Evolutionary conservation across 1,140 invertebrate species (phyloP).

Genomic region (Ceratina japonica): DNA sequence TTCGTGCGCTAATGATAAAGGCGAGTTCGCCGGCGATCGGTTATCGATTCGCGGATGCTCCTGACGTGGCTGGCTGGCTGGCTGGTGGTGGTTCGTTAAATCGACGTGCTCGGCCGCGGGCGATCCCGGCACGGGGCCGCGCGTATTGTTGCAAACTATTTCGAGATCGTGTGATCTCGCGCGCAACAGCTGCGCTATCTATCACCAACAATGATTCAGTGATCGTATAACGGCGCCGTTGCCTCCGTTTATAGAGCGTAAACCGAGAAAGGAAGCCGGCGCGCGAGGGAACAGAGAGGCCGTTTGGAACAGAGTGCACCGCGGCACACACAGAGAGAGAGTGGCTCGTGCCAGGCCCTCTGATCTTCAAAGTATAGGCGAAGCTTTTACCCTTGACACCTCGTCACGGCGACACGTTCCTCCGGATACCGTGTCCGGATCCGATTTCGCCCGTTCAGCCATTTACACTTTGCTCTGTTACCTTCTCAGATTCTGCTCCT

Average conservation of each 20-base stretch:
- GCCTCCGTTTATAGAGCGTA: conserved; percentile 71
- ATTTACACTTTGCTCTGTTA: neutral
- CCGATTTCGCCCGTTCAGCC: conserved; percentile 33
- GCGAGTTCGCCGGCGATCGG: neutral
- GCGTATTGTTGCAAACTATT: conserved; percentile 75
- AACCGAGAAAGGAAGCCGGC: conserved; percentile 58
- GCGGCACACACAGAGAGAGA: conserved; percentile 38
- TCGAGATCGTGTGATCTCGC: conserved; percentile 75
- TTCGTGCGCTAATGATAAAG: conserved; percentile 49
- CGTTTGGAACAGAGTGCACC: conserved; percentile 1
- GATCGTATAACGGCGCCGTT: conserved; percentile 68
- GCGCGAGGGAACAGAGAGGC: neutral
- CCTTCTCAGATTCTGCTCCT: too few species aligned
- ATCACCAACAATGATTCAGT: conserved; percentile 78
- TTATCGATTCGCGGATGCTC: conserved; percentile 30
- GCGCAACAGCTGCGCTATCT: conserved; percentile 76
- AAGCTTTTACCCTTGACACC: conserved; percentile 60
- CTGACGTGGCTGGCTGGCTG: neutral
- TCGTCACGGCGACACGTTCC: conserved; percentile 4
- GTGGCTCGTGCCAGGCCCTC: conserved; percentile 62
- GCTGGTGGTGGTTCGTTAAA: conserved; percentile 59
- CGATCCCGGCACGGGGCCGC: conserved; percentile 22
- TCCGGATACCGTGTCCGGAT: conserved; percentile 53
- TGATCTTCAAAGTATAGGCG: conserved; percentile 73
- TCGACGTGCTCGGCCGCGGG: conserved; percentile 37